Evolutionary conservation across 2,888 invertebrate species (phyloP).

Genomic region (Lucinisca nassula): DNA sequence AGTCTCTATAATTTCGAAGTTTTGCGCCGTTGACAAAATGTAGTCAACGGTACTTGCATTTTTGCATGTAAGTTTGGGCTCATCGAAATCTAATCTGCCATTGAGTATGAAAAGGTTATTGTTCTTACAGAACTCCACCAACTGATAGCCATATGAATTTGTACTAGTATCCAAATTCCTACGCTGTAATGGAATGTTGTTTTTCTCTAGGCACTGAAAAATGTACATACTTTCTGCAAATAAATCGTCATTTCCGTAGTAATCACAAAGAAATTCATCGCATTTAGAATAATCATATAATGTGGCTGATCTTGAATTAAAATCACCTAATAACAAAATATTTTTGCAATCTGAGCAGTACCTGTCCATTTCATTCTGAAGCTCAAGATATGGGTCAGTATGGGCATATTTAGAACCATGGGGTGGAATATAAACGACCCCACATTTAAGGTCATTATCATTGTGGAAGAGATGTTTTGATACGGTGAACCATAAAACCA

Average conservation of each 20-base stretch:
- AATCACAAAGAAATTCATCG: neutral
- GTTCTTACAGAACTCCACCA: slow-evolving; percentile 8
- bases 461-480: neutral
- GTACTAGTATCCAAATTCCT: neutral
- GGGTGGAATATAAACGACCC: slow-evolving; percentile 7
- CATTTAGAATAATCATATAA: neutral
- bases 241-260: neutral
- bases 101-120: slow-evolving; percentile 3
- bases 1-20: neutral
- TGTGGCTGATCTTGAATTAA: neutral
- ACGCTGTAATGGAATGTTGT: neutral
- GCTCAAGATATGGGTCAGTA: slow-evolving; percentile 10
- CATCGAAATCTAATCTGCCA: neutral
- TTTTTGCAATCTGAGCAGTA: neutral
- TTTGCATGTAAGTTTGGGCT: neutral
- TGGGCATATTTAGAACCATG: neutral
- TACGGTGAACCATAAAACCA: neutral
- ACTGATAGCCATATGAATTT: slow-evolving; percentile 8
- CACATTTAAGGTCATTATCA: neutral
- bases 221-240: neutral
- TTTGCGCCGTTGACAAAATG: neutral
- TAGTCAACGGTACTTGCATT: neutral
- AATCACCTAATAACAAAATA: neutral
- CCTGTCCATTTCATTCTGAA: slow-evolving; percentile 6
- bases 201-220: neutral